Evolutionary conservation across 2,797 vertebrate genomes (phyloP).

Genomic region (Cossypha niveicapilla): DNA sequence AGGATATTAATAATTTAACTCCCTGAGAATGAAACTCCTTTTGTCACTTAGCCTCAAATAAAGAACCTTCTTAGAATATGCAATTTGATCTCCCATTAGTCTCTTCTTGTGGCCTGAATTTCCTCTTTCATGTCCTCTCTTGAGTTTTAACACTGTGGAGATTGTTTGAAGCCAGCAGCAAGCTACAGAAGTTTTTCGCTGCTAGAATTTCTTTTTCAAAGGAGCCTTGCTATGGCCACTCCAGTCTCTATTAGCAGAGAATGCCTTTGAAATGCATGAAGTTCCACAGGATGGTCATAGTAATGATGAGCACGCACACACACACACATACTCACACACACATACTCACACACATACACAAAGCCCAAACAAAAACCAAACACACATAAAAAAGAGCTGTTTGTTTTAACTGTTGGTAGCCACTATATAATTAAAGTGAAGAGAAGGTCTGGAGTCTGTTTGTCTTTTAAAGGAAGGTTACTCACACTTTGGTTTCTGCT

Average conservation of each 20-base stretch:
- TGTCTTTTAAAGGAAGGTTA: background rate
- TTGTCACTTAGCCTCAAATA: background rate
- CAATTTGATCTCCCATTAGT: background rate
- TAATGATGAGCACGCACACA: background rate
- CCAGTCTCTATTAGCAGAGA: background rate
- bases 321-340: too few relatives aligned
- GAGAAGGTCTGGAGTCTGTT: background rate
- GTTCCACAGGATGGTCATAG: background rate
- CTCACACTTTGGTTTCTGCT: background rate
- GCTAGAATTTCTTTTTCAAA: background rate
- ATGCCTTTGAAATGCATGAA: background rate
- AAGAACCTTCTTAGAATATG: background rate
- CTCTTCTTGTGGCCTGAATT: background rate
- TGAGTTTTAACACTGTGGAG: background rate
- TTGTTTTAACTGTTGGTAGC: background rate
- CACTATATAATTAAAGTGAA: background rate
- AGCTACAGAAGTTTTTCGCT: background rate
- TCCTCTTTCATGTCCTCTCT: background rate
- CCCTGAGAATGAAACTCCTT: background rate
- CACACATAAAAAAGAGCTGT: background rate
- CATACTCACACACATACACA: background rate
- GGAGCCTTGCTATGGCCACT: background rate
- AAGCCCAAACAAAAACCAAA: background rate
- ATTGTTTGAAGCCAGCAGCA: background rate
- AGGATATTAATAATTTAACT: conserved; percentile 1